Percentiles rank a stretch among this genome's conserved stretches.
Conservation (phyloP, 2,888 invertebrate species). For the Elgonia sp. region DNA sequence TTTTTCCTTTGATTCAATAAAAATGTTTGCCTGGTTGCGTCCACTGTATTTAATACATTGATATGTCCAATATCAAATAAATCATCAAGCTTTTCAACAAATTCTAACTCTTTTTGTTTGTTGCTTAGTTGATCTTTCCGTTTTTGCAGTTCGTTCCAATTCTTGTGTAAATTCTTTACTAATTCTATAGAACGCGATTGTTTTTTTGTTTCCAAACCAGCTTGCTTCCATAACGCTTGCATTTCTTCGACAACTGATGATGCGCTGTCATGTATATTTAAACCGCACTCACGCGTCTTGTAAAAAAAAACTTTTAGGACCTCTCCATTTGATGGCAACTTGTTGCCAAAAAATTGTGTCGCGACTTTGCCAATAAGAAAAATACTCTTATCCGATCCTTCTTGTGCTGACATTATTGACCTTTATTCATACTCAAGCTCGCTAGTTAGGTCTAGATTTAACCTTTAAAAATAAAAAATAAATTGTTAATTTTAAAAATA, state of each 20-base stretch:
- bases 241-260: not conserved
- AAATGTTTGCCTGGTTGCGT: constrained; percentile 7
- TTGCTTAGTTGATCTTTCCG: not conserved
- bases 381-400: too few relatives aligned
- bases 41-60: too few relatives aligned
- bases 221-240: not conserved
- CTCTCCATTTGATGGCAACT: too few relatives aligned
- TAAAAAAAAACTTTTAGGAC: too few relatives aligned
- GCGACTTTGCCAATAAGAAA: too few relatives aligned
- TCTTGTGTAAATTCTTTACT: not conserved
- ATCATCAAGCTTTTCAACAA: not conserved
- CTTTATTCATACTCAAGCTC: too few relatives aligned
- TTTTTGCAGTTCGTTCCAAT: constrained; percentile 2
- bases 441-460: too few relatives aligned
- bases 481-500: too few relatives aligned
- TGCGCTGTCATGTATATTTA: not conserved
- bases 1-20: constrained; percentile 14
- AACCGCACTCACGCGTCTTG: too few relatives aligned
- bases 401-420: too few relatives aligned
- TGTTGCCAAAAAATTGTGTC: too few relatives aligned
- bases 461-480: too few relatives aligned
- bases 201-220: constrained; percentile 6
- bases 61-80: constrained; percentile 23
- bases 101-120: not conserved
- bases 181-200: not conserved